Evolutionary conservation across 2,113 vertebrate species (phyloP).

Genomic region (Machaerirhynchus nigripectus): DNA sequence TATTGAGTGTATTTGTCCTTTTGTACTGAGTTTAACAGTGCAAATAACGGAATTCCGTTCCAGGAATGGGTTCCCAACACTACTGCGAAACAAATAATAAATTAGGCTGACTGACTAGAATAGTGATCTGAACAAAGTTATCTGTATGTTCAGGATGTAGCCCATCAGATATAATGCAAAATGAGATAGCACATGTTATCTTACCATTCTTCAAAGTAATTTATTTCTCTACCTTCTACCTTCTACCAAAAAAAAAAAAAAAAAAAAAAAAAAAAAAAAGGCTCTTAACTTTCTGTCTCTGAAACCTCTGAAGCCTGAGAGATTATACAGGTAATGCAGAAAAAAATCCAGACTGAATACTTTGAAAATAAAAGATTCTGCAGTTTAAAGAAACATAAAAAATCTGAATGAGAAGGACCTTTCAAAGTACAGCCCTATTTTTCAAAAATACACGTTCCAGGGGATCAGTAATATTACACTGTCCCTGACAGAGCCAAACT

Average conservation of each 20-base stretch:
- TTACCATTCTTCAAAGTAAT: background rate
- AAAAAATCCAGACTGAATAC: background rate
- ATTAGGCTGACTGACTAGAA: background rate
- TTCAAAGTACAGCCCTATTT: background rate
- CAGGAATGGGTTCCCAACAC: background rate
- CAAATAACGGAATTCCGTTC: background rate
- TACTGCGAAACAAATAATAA: background rate
- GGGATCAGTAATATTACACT: slow-evolving; percentile 37
- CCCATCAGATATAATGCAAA: background rate
- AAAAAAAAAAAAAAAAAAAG: background rate
- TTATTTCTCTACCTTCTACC: background rate
- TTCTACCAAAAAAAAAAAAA: no score
- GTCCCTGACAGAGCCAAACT: slow-evolving; percentile 8
- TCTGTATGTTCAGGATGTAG: background rate
- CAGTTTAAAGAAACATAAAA: background rate
- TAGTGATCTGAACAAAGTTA: background rate
- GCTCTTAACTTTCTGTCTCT: background rate
- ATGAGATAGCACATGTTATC: background rate
- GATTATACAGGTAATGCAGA: background rate
- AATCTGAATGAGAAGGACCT: background rate
- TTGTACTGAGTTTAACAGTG: background rate
- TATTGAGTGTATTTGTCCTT: background rate
- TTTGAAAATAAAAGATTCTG: background rate
- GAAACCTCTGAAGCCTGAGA: slow-evolving; percentile 4
- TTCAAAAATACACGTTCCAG: slow-evolving; percentile 4